Evolutionary conservation across 2,888 invertebrate genomes (phyloP), one percentile per base, ranked within the genome.

Genomic region (Drosophila eohydei): DNA sequence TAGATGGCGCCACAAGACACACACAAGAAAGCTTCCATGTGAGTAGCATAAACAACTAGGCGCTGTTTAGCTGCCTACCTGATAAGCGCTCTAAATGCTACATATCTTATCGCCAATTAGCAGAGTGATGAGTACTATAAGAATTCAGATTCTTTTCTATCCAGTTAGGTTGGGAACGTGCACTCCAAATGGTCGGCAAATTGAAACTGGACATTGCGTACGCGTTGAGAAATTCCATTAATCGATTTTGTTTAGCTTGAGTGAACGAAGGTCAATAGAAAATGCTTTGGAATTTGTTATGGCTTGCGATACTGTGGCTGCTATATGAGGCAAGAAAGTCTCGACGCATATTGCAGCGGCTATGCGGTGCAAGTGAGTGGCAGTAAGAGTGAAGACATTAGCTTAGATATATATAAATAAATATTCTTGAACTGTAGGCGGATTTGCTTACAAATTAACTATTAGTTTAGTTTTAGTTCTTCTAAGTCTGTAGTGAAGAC

Each of bases 31-130:
- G 78, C 82, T 74, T 68, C 21, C 9, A 12, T 32, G 16, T 57
- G 61, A 58, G 60, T 58, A 40, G 60, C 44, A 14, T 54, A 57
- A n/a, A 14, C 51, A 57, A n/a, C 40, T 26, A 36, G n/a, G 40
- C 61, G 41, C 50, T 59, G 54, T 61, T 63, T 66, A 43, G 62
- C 40, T 38, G n/a, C 7, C 61, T 38, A 14, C 7, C 61, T 74
- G 89, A 89, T 88, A 87, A 77, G 81, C 57, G 14, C 48, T 54
- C 69, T 65, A 74, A 72, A 63, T 56, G 58, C 52, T 63, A 68
- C 72, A 70, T 85, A 85, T 85, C 89, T 85, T 85, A 85, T 89
- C 89, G 72, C 63, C 63, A 64, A 71, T 71, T 87, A 76, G 50
- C 76, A 50, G 64, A 54, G 62, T 65, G 62, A 81, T 79, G 77